Base-by-base conservation (phyloP, 2,888 invertebrate genomes). In the Phortica okadai region DNA sequence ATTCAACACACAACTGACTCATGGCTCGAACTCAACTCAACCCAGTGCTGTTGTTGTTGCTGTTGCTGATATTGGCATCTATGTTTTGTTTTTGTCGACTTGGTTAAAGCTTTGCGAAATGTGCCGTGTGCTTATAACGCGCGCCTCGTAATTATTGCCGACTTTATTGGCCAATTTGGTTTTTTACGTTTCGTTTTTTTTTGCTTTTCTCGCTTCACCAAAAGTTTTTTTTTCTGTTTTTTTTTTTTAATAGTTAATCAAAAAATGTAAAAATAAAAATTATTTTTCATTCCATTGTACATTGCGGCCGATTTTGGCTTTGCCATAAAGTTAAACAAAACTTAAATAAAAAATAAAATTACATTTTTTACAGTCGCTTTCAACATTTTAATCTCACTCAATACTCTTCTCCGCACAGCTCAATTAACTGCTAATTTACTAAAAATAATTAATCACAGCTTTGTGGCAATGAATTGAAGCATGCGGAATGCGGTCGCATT, bases 61-160 rank as follows among this genome's bases (percentile, higher is more conserved):
- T 54, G 54, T 54, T 54, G 54, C n/a, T n/a, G n/a, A 14, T 54
- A n/a, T 54, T 54, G 54, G 54, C 54, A 54, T 10, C n/a, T 5
- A 3, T 54, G 54, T 14, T 1, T 54, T 10, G 10, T 33, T 33
- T 33, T 64, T 64, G 64, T 21, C 14, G 25, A 11, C 41, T 64
- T 21, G 64, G 14, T 64, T 64, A 21, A 21, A 21, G 64, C 64
- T 14, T 64, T 64, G 64, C 41, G 64, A 33, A 64, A 64, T 64
- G 64, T 33, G 64, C 64, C 64, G 14, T 64, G 64, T 64, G 25
- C 25, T 41, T 33, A 54, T 54, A 64, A 64, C 33, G 33, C 41
- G 64, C 41, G 21, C 41, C 25, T 21, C 21, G 21, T 64, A 64
- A 64, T 64, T 64, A 64, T 64, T 64, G 64, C 64, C 33, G 64